These are phyloP conservation scores for Cryptotermes secundus DNA, from an alignment of 1,140 invertebrate species.

Conservation along the genomic window DNA sequence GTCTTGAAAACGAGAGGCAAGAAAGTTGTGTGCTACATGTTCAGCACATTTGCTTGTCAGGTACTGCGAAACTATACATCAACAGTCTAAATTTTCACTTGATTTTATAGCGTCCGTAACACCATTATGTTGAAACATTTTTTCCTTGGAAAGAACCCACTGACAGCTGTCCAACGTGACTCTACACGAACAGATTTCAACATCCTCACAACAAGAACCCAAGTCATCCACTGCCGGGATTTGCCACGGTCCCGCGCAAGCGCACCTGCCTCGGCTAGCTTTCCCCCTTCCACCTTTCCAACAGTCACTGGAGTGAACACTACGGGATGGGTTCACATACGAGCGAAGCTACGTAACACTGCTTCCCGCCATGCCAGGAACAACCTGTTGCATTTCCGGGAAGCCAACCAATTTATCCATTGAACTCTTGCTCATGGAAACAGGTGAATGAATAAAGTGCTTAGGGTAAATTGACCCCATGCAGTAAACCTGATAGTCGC, in stretches of 20 bases:
- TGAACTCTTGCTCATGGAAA: not conserved
- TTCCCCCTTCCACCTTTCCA: not conserved
- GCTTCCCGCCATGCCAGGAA: not conserved
- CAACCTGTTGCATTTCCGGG: not conserved
- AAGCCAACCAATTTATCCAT: not conserved
- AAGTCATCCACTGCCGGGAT: not conserved
- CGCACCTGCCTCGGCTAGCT: not conserved
- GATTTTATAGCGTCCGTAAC: not conserved
- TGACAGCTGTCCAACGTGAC: not conserved
- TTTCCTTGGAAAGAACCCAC: not conserved
- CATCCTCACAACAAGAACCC: not conserved
- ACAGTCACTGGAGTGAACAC: not conserved
- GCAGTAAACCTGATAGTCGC: too few species aligned
- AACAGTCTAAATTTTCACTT: not conserved
- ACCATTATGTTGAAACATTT: not conserved
- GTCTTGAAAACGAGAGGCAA: not conserved
- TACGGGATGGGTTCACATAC: not conserved
- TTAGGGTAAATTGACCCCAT: not conserved
- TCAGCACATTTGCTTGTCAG: not conserved
- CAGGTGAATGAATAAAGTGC: not conserved
- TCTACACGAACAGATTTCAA: not conserved
- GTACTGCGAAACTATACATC: not conserved
- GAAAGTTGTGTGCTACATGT: too few species aligned
- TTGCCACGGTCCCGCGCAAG: not conserved
- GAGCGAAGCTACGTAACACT: too few species aligned